These are phyloP conservation scores for Aphrocallistes beatrix DNA, from an alignment of 37 sponge, comb jelly and placozoan genomes.

Conservation along the genomic window DNA sequence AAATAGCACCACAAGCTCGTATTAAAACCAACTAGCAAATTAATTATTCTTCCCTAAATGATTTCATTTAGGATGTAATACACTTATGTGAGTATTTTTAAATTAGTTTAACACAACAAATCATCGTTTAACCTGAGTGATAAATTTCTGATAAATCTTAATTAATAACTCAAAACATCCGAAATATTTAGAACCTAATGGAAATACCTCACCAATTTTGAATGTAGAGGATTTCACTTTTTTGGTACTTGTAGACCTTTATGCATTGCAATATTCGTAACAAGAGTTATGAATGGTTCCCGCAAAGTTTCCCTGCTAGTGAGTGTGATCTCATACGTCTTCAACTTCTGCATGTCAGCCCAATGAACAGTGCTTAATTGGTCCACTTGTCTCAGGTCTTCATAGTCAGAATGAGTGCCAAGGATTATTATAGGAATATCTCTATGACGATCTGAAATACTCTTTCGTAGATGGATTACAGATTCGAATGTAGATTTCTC, in stretches of 20 bases:
- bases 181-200: no score
- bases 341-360: slow-evolving; percentile 18
- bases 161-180: no score
- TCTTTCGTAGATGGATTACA: not conserved
- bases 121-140: no score
- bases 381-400: not conserved
- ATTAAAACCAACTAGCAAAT: no score
- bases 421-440: slow-evolving; percentile 8
- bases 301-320: not conserved
- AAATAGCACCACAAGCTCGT: no score
- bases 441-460: not conserved
- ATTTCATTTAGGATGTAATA: no score
- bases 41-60: no score
- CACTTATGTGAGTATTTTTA: no score
- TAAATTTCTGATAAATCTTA: no score
- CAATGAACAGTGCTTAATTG: not conserved
- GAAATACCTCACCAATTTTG: no score
- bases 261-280: not conserved
- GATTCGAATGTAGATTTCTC: not conserved
- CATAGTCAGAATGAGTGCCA: not conserved
- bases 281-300: not conserved
- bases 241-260: not conserved
- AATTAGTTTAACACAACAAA: no score
- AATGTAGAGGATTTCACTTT: no score
- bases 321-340: not conserved